These are phyloP conservation scores for Diaperis boleti DNA, from an alignment of 2,888 invertebrate species.

Conservation along the genomic window DNA sequence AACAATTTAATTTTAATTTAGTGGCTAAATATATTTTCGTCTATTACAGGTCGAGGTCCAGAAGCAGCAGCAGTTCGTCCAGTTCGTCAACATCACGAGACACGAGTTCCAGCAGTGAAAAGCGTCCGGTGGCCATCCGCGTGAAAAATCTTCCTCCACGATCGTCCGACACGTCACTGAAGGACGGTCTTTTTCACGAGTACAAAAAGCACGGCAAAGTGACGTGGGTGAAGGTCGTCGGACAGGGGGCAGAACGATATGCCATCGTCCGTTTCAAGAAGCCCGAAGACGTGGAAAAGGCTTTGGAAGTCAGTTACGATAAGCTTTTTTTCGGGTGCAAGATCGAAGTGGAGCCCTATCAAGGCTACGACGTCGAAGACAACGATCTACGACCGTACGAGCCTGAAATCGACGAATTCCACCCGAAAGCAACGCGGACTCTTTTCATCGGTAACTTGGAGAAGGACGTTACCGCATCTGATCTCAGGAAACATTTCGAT, in stretches of 20 bases:
- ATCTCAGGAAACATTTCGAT: conserved; percentile 92
- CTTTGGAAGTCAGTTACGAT: conserved; percentile 94
- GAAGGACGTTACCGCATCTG: conserved; percentile 91
- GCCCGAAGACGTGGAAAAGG: conserved; percentile 96
- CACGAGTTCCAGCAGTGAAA: conserved; percentile 64
- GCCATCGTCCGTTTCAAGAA: conserved; percentile 97
- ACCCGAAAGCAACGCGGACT: conserved; percentile 96
- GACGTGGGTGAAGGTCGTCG: conserved; percentile 90
- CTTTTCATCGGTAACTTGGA: conserved; percentile 96
- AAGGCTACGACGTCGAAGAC: conserved; percentile 87
- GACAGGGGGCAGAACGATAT: conserved; percentile 90
- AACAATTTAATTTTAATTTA: too few relatives aligned
- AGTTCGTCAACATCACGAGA: conserved; percentile 73
- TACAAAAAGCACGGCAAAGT: conserved; percentile 99
- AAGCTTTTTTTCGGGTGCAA: conserved; percentile 98
- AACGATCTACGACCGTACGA: conserved; percentile 87
- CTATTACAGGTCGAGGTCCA: conserved; percentile 66
- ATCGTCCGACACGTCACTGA: conserved; percentile 93
- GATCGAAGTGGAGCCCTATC: conserved; percentile 94
- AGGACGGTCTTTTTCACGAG: conserved; percentile 98
- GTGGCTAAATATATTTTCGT: too few relatives aligned
- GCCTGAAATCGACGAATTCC: conserved; percentile 96
- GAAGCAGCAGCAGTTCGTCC: conserved; percentile 71
- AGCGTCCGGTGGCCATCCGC: conserved; percentile 89
- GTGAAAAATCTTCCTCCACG: conserved; percentile 90